phyloP scores from a whole-genome alignment of 2,113 vertebrate genomes.

The Hassar affinis region DNA sequence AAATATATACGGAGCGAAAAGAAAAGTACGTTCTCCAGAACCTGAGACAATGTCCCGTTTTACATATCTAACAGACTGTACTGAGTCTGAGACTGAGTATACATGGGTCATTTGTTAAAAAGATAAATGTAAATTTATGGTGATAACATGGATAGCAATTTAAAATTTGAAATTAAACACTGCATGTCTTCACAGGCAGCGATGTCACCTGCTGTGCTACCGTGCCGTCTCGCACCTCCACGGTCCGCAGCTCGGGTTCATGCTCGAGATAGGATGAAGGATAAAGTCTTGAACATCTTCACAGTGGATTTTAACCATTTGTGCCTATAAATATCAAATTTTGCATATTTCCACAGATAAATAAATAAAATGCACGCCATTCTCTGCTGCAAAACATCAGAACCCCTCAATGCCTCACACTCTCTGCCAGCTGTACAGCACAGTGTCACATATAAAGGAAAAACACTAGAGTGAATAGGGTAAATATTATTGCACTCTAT shows the following conservation, averaged over 20 bases:
- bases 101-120: constrained; percentile 60
- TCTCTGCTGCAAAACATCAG: not conserved
- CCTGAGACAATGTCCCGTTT: constrained; percentile 61
- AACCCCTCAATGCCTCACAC: not conserved
- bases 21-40: constrained; percentile 66
- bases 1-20: constrained; percentile 54
- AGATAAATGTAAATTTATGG: constrained; percentile 62
- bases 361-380: not conserved
- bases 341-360: not conserved
- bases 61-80: constrained; percentile 60
- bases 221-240: too few species aligned
- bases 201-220: not conserved
- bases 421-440: not conserved
- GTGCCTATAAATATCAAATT: not conserved
- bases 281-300: not conserved
- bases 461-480: constrained; percentile 11
- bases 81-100: too few species aligned
- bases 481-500: not conserved
- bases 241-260: not conserved
- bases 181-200: not conserved
- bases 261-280: not conserved
- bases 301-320: not conserved
- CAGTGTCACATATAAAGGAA: constrained; percentile 9
- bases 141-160: constrained; percentile 50
- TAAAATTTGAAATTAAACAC: not conserved